phyloP scores from a whole-genome alignment of 2,113 vertebrate species.

The Eidolon helvum region DNA sequence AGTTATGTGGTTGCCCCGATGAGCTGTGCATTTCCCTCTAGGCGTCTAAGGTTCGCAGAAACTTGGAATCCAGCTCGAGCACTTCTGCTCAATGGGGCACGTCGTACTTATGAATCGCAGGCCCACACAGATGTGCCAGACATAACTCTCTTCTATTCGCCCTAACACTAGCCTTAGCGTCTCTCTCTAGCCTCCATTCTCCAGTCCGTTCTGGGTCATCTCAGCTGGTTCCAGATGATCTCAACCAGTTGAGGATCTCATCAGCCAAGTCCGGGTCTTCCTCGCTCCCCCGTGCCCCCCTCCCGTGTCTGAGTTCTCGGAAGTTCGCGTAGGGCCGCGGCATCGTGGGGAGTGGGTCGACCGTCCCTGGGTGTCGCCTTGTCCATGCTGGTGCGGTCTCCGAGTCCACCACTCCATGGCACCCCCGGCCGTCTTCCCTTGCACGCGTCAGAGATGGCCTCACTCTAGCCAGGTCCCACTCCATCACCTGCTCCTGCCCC shows the following conservation, averaged over 20 bases:
- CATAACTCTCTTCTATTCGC: not conserved
- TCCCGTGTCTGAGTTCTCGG: not conserved
- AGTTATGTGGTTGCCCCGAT: not conserved
- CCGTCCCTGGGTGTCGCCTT: too few species aligned
- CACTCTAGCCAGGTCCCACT: not conserved
- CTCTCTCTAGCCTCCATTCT: not conserved
- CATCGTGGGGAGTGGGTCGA: rapidly evolving
- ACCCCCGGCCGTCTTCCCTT: not conserved
- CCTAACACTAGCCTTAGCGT: not conserved
- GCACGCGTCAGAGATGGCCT: too few species aligned
- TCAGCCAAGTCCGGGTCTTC: not conserved
- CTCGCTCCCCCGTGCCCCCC: rapidly evolving
- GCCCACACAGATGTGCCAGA: not conserved
- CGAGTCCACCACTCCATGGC: not conserved
- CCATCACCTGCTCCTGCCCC: not conserved
- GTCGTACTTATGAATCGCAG: not conserved
- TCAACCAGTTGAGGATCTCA: not conserved
- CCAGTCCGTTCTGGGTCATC: not conserved
- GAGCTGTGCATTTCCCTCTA: not conserved
- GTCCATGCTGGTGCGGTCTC: not conserved
- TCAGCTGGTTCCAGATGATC: not conserved
- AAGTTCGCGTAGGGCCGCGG: rapidly evolving
- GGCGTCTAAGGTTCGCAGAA: not conserved
- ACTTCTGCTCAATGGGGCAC: not conserved
- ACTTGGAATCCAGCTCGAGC: not conserved